phyloP scores from a whole-genome alignment of 2,797 vertebrate genomes.

The Sebastes nivosus region DNA sequence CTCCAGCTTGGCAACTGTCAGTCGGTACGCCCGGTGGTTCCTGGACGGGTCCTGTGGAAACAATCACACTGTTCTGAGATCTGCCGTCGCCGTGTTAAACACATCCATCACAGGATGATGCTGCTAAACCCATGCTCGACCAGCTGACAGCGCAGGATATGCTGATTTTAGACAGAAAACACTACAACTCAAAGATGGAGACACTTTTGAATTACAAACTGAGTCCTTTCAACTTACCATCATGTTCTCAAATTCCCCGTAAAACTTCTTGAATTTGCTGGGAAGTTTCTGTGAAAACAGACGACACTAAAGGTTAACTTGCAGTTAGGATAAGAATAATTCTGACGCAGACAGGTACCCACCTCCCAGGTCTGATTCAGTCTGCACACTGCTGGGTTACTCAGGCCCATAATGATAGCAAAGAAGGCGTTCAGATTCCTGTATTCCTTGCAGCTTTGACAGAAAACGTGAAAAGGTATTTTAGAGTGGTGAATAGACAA shows the following conservation, averaged over 20 bases:
- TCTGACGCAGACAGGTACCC: constrained; percentile 55
- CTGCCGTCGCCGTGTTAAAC: constrained; percentile 27
- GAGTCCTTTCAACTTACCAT: constrained; percentile 86
- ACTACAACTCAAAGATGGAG: not conserved
- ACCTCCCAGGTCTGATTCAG: constrained; percentile 98
- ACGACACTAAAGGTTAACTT: not conserved
- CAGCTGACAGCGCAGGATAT: constrained; percentile 21
- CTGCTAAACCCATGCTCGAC: constrained; percentile 9
- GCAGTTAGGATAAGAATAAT: not conserved
- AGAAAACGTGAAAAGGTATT: not conserved
- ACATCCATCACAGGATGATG: constrained; percentile 36
- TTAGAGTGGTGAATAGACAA: not conserved
- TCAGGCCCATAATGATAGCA: constrained; percentile 95
- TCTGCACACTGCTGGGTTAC: constrained; percentile 95
- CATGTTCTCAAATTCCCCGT: constrained; percentile 96
- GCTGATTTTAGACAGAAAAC: not conserved
- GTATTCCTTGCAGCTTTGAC: constrained; percentile 94
- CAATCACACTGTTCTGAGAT: constrained; percentile 60
- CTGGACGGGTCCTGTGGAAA: constrained; percentile 94
- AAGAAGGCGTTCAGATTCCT: constrained; percentile 98
- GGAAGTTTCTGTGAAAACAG: constrained; percentile 92
- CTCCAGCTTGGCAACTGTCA: constrained; percentile 93
- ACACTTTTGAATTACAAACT: not conserved
- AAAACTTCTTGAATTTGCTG: constrained; percentile 98
- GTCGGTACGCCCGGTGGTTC: constrained; percentile 95